These are phyloP conservation scores for Cotesia chilonis DNA, from an alignment of 1,140 invertebrate species.

Conservation along the genomic window DNA sequence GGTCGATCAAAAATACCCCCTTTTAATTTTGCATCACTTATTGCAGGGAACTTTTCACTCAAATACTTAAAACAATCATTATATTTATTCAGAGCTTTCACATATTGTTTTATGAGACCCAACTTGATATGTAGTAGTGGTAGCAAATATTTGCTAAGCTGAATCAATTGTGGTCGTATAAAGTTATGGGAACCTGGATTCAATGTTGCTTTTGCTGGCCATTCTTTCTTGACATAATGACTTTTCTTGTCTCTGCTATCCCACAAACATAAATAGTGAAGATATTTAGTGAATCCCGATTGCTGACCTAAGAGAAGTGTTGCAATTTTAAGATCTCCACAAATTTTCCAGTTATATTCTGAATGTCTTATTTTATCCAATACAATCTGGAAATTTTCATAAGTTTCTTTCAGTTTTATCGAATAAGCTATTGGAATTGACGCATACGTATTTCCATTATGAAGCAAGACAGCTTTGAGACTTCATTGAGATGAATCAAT, in stretches of 20 bases:
- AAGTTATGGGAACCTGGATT: background rate
- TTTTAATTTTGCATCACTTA: constrained; percentile 52
- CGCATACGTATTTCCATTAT: constrained; percentile 10
- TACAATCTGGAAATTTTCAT: constrained; percentile 31
- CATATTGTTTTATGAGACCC: constrained; percentile 58
- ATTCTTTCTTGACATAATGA: constrained; percentile 13
- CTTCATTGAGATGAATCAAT: constrained; percentile 33
- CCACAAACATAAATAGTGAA: constrained; percentile 23
- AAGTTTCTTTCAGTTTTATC: constrained; percentile 32
- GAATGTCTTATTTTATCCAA: constrained; percentile 29
- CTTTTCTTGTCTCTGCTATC: constrained; percentile 12
- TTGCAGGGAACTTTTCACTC: constrained; percentile 46
- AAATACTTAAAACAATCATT: constrained; percentile 49
- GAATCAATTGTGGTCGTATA: constrained; percentile 7
- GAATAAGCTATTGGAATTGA: constrained; percentile 34
- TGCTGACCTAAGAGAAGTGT: background rate
- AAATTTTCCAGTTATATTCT: constrained; percentile 23
- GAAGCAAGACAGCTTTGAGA: constrained; percentile 48
- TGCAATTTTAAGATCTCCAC: constrained; percentile 31
- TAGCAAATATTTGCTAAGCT: constrained; percentile 1
- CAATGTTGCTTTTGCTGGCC: background rate
- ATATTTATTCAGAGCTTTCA: constrained; percentile 53
- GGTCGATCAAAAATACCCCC: constrained; percentile 51
- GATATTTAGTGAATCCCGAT: too few relatives aligned
- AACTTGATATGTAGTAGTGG: constrained; percentile 35